Conservation (phyloP, 2,888 invertebrate genomes). For the Boloria selene region DNA sequence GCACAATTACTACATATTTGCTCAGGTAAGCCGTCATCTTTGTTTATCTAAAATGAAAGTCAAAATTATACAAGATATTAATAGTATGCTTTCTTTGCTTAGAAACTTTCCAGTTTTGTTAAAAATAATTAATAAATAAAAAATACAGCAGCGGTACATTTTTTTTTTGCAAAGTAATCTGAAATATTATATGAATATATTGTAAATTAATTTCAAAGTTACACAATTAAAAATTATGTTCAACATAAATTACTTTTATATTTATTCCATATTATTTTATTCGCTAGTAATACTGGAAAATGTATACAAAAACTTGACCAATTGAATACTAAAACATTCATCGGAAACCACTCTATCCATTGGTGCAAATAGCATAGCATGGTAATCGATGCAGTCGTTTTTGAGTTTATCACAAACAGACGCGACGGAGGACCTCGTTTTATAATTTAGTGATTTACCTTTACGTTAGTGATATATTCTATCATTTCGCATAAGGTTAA, state of each 20-base stretch:
- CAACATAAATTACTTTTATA: background rate
- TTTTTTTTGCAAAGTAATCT: background rate
- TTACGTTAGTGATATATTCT: slow-evolving; percentile 82
- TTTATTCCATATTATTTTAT: slow-evolving; percentile 2
- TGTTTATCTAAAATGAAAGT: slow-evolving; percentile 65
- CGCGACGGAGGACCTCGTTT: no score
- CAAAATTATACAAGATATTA: background rate
- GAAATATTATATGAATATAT: background rate
- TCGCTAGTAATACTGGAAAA: no score
- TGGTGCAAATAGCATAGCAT: no score
- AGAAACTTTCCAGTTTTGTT: no score
- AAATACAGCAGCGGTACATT: no score
- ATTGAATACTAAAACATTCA: no score
- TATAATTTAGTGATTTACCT: no score
- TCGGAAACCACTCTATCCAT: no score
- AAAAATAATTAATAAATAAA: background rate
- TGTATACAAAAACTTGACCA: no score
- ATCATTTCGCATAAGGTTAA: slow-evolving; percentile 83
- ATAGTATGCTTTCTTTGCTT: background rate
- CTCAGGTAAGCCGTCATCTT: slow-evolving; percentile 82
- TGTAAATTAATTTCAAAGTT: background rate
- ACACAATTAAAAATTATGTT: background rate
- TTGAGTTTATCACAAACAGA: no score
- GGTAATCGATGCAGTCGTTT: no score
- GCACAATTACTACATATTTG: slow-evolving; percentile 84